Evolutionary conservation across 2,888 invertebrate genomes (phyloP).

Genomic region (Melipona bicolor): DNA sequence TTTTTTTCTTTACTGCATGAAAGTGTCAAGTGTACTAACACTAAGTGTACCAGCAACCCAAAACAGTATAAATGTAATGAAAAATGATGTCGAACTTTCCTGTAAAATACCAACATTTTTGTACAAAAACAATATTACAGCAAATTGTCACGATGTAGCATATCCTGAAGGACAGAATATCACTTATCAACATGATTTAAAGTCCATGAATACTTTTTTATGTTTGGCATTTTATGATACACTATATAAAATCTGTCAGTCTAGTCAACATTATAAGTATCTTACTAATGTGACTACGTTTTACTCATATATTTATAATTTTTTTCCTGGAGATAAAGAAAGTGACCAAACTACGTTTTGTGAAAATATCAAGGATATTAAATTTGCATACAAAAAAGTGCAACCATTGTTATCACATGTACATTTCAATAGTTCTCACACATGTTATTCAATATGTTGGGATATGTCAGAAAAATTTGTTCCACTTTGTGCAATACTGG

Average conservation of each 20-base stretch:
- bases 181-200: background rate
- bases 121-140: constrained; percentile 15
- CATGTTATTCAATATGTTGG: constrained; percentile 59
- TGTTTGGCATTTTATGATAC: constrained; percentile 71
- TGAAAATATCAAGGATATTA: constrained; percentile 30
- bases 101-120: constrained; percentile 10
- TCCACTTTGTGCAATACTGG: constrained; percentile 67
- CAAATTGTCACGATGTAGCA: constrained; percentile 31
- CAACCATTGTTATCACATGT: constrained; percentile 16
- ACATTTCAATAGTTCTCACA: background rate
- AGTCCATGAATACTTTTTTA: constrained; percentile 45
- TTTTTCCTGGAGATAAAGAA: background rate
- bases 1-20: constrained; percentile 43
- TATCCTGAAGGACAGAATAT: constrained; percentile 23
- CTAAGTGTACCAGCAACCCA: background rate
- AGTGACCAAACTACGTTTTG: constrained; percentile 35
- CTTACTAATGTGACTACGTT: constrained; percentile 39
- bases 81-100: background rate
- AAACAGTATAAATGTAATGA: constrained; percentile 46
- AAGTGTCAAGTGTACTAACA: constrained; percentile 24
- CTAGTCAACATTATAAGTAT: background rate
- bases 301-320: constrained; percentile 35
- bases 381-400: constrained; percentile 38
- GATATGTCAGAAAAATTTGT: background rate
- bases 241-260: constrained; percentile 56